Conservation (phyloP, 2,113 vertebrate genomes). For the Conger conger region DNA sequence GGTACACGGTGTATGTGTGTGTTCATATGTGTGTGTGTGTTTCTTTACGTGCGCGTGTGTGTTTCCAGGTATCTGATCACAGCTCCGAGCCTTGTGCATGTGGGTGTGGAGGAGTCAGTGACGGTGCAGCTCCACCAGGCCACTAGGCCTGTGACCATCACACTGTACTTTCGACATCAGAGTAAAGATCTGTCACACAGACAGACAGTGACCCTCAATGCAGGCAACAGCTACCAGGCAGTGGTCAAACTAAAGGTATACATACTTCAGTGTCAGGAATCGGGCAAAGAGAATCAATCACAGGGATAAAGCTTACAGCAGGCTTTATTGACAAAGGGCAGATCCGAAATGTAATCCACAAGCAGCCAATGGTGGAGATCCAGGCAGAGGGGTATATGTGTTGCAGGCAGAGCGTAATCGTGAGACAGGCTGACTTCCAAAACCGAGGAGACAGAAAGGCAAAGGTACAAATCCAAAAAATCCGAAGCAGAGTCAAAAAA, state of each 20-base stretch:
- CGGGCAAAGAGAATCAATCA: no score
- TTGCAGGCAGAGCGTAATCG: no score
- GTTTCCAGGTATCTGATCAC: conserved; percentile 61
- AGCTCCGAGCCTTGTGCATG: conserved; percentile 62
- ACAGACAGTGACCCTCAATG: conserved; percentile 45
- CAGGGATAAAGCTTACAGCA: no score
- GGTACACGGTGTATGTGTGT: background rate
- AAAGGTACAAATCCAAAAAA: no score
- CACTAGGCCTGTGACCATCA: conserved; percentile 32
- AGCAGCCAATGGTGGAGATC: no score
- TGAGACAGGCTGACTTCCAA: no score
- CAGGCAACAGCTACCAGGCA: conserved; percentile 57
- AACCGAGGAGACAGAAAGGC: no score
- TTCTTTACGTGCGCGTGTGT: background rate
- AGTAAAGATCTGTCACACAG: conserved; percentile 20
- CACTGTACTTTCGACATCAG: conserved; percentile 50
- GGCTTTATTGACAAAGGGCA: no score
- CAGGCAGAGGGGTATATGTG: no score
- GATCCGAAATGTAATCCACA: no score
- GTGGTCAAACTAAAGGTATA: conserved; percentile 56
- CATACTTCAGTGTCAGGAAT: background rate
- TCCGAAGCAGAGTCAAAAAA: no score
- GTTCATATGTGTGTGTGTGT: background rate
- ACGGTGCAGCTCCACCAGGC: conserved; percentile 62
- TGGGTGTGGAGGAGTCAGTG: conserved; percentile 57